These are phyloP conservation scores for Sciurus vulgaris DNA, from an alignment of 2,797 vertebrate genomes.

Conservation along the genomic window DNA sequence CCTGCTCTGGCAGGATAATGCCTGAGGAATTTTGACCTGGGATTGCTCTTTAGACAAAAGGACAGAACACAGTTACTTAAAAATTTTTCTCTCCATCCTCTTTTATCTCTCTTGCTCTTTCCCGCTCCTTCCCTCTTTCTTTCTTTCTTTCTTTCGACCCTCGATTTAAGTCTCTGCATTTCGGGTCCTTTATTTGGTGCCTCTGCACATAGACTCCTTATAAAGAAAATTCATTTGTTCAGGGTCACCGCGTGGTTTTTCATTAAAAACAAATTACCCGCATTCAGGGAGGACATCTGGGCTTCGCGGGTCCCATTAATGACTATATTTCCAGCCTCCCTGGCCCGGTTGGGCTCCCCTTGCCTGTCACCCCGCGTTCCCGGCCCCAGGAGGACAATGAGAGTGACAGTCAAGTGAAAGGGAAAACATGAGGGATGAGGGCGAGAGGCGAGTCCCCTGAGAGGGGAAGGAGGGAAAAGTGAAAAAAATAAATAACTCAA, in stretches of 20 bases:
- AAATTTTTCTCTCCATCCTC: constrained; percentile 70
- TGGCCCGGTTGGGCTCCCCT: constrained; percentile 88
- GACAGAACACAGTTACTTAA: background rate
- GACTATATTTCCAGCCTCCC: constrained; percentile 94
- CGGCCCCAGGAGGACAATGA: constrained; percentile 89
- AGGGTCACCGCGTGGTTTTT: constrained; percentile 99
- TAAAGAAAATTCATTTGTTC: constrained; percentile 99
- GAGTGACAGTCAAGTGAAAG: constrained; percentile 89
- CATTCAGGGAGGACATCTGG: constrained; percentile 99
- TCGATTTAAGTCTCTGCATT: constrained; percentile 84
- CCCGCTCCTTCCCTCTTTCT: constrained; percentile 47
- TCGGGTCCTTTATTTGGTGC: constrained; percentile 86
- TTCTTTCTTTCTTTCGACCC: constrained; percentile 73
- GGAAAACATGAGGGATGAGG: constrained; percentile 89
- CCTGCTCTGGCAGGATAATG: constrained; percentile 1
- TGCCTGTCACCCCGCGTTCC: constrained; percentile 88
- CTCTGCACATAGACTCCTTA: constrained; percentile 93
- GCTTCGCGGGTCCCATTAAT: constrained; percentile 94
- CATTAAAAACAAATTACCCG: constrained; percentile 99
- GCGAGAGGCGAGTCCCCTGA: constrained; percentile 76
- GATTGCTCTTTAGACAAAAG: constrained; percentile 61
- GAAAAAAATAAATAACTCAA: constrained; percentile 81
- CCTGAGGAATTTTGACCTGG: background rate
- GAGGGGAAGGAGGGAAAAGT: constrained; percentile 80
- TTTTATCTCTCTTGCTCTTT: constrained; percentile 36